Conservation (phyloP, 30 jellyfish, hydroid and myxozoan genomes). For the Sanderia malayensis region DNA sequence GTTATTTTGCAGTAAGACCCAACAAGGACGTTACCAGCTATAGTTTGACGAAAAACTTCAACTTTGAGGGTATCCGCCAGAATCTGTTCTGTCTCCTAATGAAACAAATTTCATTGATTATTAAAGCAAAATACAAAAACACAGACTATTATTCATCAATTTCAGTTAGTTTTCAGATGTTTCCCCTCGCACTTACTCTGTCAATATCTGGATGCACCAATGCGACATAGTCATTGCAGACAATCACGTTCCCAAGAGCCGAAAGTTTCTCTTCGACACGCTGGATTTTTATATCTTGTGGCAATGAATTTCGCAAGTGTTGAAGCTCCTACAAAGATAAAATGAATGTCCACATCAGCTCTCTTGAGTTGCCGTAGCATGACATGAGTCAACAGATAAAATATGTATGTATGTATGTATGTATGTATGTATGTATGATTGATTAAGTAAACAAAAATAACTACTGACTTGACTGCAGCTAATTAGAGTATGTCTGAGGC, state of each 20-base stretch:
- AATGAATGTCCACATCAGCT: too few species aligned
- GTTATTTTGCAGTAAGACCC: conserved; percentile 95
- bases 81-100: conserved; percentile 96
- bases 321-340: conserved; percentile 84
- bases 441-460: too few species aligned
- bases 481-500: too few species aligned
- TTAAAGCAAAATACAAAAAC: too few species aligned
- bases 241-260: conserved; percentile 97
- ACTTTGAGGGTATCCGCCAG: conserved; percentile 90
- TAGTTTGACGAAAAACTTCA: conserved; percentile 94
- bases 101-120: too few species aligned
- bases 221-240: conserved; percentile 98
- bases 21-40: conserved; percentile 91
- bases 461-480: too few species aligned
- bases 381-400: neutral
- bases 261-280: conserved; percentile 97
- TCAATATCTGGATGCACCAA: conserved; percentile 99
- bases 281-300: conserved; percentile 81
- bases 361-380: too few species aligned
- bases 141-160: too few species aligned
- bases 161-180: too few species aligned
- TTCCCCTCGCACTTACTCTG: conserved; percentile 63
- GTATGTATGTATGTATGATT: too few species aligned
- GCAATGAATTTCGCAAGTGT: conserved; percentile 94
- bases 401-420: too few species aligned